Evolutionary conservation across 2,888 invertebrate genomes (phyloP).

Genomic region (Diplazon laetatorius): DNA sequence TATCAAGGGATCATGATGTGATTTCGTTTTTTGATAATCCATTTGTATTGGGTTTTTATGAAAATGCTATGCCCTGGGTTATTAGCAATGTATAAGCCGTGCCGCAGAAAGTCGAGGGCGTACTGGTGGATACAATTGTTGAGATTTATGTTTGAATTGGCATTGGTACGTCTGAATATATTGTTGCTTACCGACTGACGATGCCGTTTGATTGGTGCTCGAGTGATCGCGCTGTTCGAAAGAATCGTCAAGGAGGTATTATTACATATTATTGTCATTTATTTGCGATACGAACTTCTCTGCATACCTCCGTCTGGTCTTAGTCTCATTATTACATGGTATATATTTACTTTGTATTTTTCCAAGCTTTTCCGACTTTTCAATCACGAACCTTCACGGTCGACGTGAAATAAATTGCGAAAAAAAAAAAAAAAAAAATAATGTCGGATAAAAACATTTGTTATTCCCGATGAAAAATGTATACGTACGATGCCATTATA

Average conservation of each 20-base stretch:
- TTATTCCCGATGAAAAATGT: no score
- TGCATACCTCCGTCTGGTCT: background rate
- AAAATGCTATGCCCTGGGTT: background rate
- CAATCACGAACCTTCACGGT: no score
- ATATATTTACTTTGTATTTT: background rate
- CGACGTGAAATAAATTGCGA: no score
- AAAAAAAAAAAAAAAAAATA: no score
- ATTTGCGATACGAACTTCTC: background rate
- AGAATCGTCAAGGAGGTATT: conserved; percentile 45
- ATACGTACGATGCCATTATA: no score
- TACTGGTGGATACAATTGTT: conserved; percentile 10
- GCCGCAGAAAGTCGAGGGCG: background rate
- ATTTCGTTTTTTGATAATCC: background rate
- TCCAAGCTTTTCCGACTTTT: background rate
- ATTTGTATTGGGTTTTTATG: background rate
- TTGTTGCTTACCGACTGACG: background rate
- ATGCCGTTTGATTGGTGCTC: conserved; percentile 4
- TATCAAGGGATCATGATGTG: background rate
- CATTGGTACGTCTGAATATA: conserved; percentile 18
- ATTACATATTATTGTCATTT: background rate
- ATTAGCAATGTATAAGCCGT: background rate
- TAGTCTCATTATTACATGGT: background rate
- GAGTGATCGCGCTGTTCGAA: background rate
- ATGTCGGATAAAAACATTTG: no score
- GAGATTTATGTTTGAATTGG: conserved; percentile 55